Percentiles rank a stretch among this genome's conserved stretches.
Conservation (phyloP, 2,113 vertebrate species). For the Chaetops frenatus region DNA sequence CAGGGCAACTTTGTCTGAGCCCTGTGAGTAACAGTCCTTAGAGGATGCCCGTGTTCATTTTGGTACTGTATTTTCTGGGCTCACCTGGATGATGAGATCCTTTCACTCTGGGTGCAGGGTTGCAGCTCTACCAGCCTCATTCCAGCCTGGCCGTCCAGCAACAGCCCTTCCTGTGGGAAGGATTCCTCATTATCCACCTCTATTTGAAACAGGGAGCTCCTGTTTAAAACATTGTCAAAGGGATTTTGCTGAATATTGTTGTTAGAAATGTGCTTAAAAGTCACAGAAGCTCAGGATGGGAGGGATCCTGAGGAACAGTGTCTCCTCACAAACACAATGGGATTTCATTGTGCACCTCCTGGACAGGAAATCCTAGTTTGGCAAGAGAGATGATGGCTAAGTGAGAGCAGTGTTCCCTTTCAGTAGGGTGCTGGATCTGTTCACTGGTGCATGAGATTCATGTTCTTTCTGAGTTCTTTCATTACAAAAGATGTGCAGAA, state of each 20-base stretch:
- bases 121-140: neutral
- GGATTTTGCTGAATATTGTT: neutral
- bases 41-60: neutral
- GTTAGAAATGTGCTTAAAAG: neutral
- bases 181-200: neutral
- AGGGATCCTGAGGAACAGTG: neutral
- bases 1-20: neutral
- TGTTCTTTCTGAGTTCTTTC: neutral
- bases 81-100: neutral
- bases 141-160: neutral
- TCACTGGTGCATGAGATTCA: neutral
- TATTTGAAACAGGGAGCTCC: neutral
- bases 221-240: neutral
- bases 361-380: conserved; percentile 2
- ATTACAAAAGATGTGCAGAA: neutral
- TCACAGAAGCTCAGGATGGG: neutral
- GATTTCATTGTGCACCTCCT: neutral
- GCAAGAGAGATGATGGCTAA: neutral
- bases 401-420: neutral
- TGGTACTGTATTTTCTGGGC: neutral
- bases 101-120: neutral
- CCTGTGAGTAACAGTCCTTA: neutral
- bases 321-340: neutral
- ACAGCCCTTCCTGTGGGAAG: neutral
- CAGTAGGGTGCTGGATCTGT: neutral